Evolutionary conservation across 2,888 invertebrate species (phyloP).

Genomic region (Herminia tarsipennalis): DNA sequence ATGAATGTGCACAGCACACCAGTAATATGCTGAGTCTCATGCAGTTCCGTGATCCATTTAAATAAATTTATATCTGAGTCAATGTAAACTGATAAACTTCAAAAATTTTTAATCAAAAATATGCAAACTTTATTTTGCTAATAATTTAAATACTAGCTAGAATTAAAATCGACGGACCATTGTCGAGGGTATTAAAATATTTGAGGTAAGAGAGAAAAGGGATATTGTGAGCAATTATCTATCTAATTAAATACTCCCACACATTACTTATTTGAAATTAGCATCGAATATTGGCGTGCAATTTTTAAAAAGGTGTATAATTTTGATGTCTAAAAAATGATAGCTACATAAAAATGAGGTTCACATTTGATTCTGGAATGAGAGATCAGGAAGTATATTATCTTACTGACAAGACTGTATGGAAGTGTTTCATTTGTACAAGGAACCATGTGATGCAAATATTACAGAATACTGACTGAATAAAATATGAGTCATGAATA

Average conservation of each 20-base stretch:
- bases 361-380: conserved; percentile 53
- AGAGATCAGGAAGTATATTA: conserved; percentile 75
- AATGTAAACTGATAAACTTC: background rate
- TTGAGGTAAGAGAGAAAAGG: conserved; percentile 37
- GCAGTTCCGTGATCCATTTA: too few species aligned
- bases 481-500: conserved; percentile 10
- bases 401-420: conserved; percentile 53
- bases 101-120: conserved; percentile 23
- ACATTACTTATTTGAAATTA: conserved; percentile 24
- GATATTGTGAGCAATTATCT: conserved; percentile 44
- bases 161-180: conserved; percentile 34
- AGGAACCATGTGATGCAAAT: conserved; percentile 18
- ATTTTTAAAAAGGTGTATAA: conserved; percentile 7
- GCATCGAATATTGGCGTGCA: background rate
- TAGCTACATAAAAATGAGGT: conserved; percentile 72
- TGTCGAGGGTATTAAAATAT: conserved; percentile 38
- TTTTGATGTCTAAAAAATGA: conserved; percentile 27
- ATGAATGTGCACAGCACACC: too few species aligned
- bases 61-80: background rate
- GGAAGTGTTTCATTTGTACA: conserved; percentile 52
- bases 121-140: conserved; percentile 41
- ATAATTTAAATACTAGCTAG: conserved; percentile 40
- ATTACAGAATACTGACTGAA: conserved; percentile 7
- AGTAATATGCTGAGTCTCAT: too few species aligned
- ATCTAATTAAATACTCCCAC: conserved; percentile 41